These are phyloP conservation scores for Phaethon lepturus DNA, from an alignment of 2,113 vertebrate genomes.

Conservation along the genomic window DNA sequence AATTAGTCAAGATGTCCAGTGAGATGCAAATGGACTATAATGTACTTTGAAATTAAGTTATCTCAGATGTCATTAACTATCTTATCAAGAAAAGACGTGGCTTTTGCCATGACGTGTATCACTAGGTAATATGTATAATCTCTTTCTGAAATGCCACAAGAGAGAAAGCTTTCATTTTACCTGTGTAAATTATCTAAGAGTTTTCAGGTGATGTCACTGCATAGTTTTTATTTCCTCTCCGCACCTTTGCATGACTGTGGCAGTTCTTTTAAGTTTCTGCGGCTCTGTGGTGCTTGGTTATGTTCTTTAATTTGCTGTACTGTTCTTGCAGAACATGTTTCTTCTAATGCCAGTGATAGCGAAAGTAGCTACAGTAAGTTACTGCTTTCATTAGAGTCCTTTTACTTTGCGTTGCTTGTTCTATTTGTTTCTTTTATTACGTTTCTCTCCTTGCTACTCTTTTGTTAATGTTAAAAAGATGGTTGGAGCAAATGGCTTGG, in stretches of 20 bases:
- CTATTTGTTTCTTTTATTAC: slow-evolving; percentile 62
- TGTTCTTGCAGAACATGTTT: slow-evolving; percentile 87
- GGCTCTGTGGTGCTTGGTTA: slow-evolving; percentile 74
- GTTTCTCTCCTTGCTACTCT: slow-evolving; percentile 53
- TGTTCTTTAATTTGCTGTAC: slow-evolving; percentile 86
- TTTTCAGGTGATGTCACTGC: slow-evolving; percentile 27
- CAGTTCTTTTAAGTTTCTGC: slow-evolving; percentile 71
- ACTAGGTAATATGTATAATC: not conserved
- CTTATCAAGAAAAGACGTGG: not conserved
- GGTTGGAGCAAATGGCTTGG: slow-evolving; percentile 77
- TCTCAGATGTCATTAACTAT: not conserved
- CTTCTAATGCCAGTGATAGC: slow-evolving; percentile 87
- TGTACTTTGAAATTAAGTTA: not conserved
- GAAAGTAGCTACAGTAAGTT: slow-evolving; percentile 88
- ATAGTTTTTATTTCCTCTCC: slow-evolving; percentile 43
- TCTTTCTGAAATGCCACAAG: slow-evolving; percentile 1
- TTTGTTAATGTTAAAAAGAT: slow-evolving; percentile 17
- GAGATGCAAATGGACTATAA: not conserved
- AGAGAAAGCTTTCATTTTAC: slow-evolving; percentile 78
- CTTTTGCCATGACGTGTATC: not conserved
- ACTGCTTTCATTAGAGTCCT: slow-evolving; percentile 77
- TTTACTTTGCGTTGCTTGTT: slow-evolving; percentile 75
- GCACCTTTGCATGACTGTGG: slow-evolving; percentile 74
- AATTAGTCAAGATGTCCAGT: not conserved
- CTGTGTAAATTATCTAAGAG: not conserved